Base-by-base conservation (phyloP, 2,113 vertebrate genomes). In the Chaetodon trifascialis region DNA sequence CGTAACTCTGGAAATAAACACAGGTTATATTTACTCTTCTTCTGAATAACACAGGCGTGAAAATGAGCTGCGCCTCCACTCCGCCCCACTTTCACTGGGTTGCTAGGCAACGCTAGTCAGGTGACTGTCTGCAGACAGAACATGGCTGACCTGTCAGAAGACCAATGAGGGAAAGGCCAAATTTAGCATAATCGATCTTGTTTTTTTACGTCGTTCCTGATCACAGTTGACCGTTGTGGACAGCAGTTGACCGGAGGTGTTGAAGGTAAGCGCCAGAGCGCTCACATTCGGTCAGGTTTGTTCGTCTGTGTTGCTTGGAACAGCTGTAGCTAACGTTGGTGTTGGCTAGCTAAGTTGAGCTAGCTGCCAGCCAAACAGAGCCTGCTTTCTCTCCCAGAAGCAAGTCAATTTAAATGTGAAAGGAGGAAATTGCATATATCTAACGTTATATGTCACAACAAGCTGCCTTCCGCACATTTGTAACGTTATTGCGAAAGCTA, bases 131-230 rank as follows among this genome's bases (percentile, higher is more conserved):
- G 91, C 91, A 93, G 90, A 93, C 90, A 80, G 90, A 95, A 95
- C 91, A 95, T 96, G 95, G 94, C 94, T 83, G 94, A 94, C 60
- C 93, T 94, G 93, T 94, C 91, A 93, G 92, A 94, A 92, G 90
- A 91, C 91, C 94, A 91, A 92, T 94, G 93, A 94, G 92, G 83
- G 82, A 90, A 91, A 87, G 86, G 90, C 89, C 88, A 86, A 67
- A 83, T 91, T 94, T 90, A 88, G 88, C 91, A 93, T 91, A 92
- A 90, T 93, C 91, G 89, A 93, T 89, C 87, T 78, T 34, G 19
- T 81, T 88, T 90, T 90, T 89, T 73, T 44, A 77, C 71, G 58
- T 75, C 62, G 19, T 87, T 81, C 79, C 25, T 72, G 73, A 75
- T 46, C 42, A 70, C 76, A 78, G 17, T 85, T 69, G 56, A 67